phyloP scores from a whole-genome alignment of 2,888 invertebrate genomes.

The Meiosimyza decipiens region DNA sequence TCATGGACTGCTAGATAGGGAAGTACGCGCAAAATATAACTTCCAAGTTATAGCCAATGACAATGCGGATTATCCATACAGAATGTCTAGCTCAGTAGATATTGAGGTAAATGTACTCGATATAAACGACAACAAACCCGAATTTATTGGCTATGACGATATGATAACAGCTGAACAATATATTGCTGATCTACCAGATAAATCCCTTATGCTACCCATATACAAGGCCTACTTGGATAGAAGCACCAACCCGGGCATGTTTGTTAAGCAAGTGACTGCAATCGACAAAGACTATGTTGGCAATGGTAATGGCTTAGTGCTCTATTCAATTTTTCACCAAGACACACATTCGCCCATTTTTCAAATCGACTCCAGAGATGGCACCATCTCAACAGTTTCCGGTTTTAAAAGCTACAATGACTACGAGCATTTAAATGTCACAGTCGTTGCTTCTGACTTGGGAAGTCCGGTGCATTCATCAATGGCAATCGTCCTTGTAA shows the following conservation, averaged over 20 bases:
- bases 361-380: constrained; percentile 87
- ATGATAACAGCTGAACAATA: constrained; percentile 54
- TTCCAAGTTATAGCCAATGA: constrained; percentile 81
- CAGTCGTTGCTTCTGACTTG: constrained; percentile 85
- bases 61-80: constrained; percentile 71
- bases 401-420: constrained; percentile 67
- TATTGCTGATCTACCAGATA: constrained; percentile 54
- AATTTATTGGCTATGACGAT: constrained; percentile 82
- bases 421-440: constrained; percentile 75
- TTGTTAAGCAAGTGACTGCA: constrained; percentile 80
- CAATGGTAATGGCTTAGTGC: constrained; percentile 86
- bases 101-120: constrained; percentile 86
- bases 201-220: constrained; percentile 71
- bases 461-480: constrained; percentile 86
- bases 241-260: constrained; percentile 79
- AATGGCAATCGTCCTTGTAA: constrained; percentile 78
- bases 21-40: constrained; percentile 76
- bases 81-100: constrained; percentile 78
- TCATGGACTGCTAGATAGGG: constrained; percentile 82
- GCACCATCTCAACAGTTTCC: constrained; percentile 80
- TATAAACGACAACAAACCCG: constrained; percentile 85
- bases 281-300: constrained; percentile 87
- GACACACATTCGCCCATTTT: constrained; percentile 74
- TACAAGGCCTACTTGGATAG: constrained; percentile 82
- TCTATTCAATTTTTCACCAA: constrained; percentile 79